Conservation (phyloP, 2,888 invertebrate species). For the Apodemia mormo region DNA sequence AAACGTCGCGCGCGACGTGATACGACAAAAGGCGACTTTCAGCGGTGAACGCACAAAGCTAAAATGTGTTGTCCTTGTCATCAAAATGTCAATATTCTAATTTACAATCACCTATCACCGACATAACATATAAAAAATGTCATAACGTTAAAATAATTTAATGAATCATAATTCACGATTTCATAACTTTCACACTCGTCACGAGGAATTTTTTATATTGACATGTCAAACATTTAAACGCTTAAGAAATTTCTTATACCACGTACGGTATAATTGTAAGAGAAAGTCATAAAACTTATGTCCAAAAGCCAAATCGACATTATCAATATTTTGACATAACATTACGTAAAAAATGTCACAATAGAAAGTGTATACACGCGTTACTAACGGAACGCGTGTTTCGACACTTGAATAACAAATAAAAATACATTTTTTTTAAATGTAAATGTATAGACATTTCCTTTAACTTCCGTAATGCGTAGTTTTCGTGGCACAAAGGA, state of each 20-base stretch:
- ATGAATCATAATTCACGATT: not conserved
- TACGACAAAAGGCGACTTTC: no score
- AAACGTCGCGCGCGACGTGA: no score
- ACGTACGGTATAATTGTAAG: constrained; percentile 12
- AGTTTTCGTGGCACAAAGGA: not conserved
- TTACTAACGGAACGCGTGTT: constrained; percentile 3
- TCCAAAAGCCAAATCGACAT: constrained; percentile 9
- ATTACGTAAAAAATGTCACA: constrained; percentile 12
- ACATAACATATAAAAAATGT: no score
- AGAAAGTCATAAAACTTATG: constrained; percentile 15
- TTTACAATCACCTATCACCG: no score
- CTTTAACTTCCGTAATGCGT: constrained; percentile 1
- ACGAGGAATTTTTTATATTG: constrained; percentile 6
- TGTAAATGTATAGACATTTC: constrained; percentile 4
- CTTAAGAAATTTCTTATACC: not conserved
- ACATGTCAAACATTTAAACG: constrained; percentile 1
- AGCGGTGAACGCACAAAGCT: no score
- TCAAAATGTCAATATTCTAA: no score
- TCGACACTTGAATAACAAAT: constrained; percentile 7
- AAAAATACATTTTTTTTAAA: not conserved
- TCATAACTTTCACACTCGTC: constrained; percentile 9
- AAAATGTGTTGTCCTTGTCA: no score
- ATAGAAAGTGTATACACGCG: constrained; percentile 4
- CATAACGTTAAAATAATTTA: not conserved
- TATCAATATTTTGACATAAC: constrained; percentile 14